Base-by-base conservation (phyloP, 2,888 invertebrate genomes). In the Microctonus brassicae region DNA sequence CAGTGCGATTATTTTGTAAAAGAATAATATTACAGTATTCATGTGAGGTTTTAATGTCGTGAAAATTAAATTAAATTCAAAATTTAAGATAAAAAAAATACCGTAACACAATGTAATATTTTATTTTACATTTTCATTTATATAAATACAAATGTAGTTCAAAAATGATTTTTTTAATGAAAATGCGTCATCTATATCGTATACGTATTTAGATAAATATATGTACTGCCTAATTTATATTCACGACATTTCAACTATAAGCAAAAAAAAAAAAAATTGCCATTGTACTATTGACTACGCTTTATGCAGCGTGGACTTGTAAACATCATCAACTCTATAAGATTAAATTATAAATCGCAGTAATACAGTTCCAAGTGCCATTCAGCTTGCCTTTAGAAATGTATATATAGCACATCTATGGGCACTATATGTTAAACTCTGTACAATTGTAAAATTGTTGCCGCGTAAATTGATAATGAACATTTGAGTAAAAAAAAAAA, bases 361-460 rank as follows among this genome's bases (percentile, higher is more conserved):
- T 47, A 17, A 58, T 13, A 58, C 34, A 58, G 17, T 62, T 62
- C 42, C 29, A 52, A 64, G 63, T 64, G 52, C 52, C 26, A 64
- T 64, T 64, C 33, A 52, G 63, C 63, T 64, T 64, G 63, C 63
- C 63, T 47, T 29, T 64, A 52, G 63, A 24, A 52, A 29, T 47
- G 52, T 52, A 36, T 39, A 9, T 39, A 47, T 64, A 13, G n/a
- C 24, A 29, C 29, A 42, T 47, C 17, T 64, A 64, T 26, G 47
- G 42, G 47, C 47, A 17, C 47, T 47, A 64, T 47, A 64, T 47
- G 33, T 47, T 47, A 47, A 26, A 52, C 17, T 47, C 33, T 42
- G 9, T 47, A 47, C 39, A 29, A 42, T 22, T 47, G 33, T 22
- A 24, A 13, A 62, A 24, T 24, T 62, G 39, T 62, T 62, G 20